Conservation (phyloP, 2,797 vertebrate genomes). For the Siniperca obscura region DNA sequence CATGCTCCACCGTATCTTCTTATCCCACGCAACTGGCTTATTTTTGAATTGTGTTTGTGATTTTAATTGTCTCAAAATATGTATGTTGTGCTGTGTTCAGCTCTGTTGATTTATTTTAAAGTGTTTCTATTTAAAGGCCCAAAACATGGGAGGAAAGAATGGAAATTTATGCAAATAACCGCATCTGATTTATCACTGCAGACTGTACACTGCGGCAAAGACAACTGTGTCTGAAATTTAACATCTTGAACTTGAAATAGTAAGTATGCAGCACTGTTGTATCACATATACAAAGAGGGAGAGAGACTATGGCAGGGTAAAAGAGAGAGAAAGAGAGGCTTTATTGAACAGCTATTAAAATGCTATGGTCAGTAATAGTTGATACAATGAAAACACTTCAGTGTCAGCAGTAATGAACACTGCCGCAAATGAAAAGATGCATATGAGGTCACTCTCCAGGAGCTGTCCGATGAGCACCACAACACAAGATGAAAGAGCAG, state of each 20-base stretch:
- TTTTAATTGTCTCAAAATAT: too few relatives aligned
- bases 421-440: not conserved
- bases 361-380: not conserved
- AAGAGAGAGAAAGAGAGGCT: not conserved
- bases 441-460: not conserved
- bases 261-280: not conserved
- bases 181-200: not conserved
- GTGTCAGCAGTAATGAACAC: constrained; percentile 2
- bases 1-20: not conserved
- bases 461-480: constrained; percentile 28
- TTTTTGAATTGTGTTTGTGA: not conserved
- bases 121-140: not conserved
- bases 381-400: not conserved
- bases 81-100: not conserved
- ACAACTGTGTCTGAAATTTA: not conserved
- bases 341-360: not conserved
- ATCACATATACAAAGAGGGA: not conserved
- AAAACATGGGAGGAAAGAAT: not conserved
- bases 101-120: not conserved
- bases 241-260: not conserved
- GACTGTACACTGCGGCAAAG: constrained; percentile 2
- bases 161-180: not conserved
- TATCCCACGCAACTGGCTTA: not conserved
- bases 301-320: not conserved
- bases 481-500: not conserved